These are phyloP conservation scores for Egretta garzetta DNA, from an alignment of 2,113 vertebrate genomes.

Conservation along the genomic window DNA sequence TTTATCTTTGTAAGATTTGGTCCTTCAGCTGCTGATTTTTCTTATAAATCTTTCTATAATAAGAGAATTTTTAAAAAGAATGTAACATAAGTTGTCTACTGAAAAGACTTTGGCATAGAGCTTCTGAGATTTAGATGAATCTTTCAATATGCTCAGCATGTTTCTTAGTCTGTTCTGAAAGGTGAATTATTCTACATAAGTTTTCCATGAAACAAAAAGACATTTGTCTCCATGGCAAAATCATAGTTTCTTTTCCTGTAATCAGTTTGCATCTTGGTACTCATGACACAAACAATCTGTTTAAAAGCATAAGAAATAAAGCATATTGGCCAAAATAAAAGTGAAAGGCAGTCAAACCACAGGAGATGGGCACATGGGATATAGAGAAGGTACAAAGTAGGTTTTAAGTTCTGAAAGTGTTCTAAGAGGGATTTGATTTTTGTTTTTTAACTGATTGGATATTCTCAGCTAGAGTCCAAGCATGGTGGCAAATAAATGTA, in stretches of 20 bases:
- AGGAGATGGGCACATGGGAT: background rate
- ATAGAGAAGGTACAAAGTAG: background rate
- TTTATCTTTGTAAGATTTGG: background rate
- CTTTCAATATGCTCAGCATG: background rate
- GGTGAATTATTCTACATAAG: background rate
- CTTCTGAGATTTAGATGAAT: background rate
- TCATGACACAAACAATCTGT: background rate
- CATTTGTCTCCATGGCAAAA: constrained; percentile 25
- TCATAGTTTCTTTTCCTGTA: background rate
- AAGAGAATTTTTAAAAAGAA: background rate
- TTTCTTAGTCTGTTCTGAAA: background rate
- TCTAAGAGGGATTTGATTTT: background rate
- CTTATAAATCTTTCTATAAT: background rate
- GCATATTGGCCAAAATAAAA: background rate
- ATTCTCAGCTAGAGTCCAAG: background rate
- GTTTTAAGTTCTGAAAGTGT: background rate
- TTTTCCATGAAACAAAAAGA: background rate
- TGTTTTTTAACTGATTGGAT: background rate
- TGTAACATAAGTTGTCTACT: background rate
- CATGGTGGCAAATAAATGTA: background rate
- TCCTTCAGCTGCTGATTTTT: background rate
- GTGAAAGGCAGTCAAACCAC: background rate
- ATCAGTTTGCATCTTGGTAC: background rate
- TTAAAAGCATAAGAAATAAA: background rate
- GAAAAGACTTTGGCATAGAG: background rate